Conservation (phyloP, 2,113 vertebrate genomes). For the Chaetops frenatus region DNA sequence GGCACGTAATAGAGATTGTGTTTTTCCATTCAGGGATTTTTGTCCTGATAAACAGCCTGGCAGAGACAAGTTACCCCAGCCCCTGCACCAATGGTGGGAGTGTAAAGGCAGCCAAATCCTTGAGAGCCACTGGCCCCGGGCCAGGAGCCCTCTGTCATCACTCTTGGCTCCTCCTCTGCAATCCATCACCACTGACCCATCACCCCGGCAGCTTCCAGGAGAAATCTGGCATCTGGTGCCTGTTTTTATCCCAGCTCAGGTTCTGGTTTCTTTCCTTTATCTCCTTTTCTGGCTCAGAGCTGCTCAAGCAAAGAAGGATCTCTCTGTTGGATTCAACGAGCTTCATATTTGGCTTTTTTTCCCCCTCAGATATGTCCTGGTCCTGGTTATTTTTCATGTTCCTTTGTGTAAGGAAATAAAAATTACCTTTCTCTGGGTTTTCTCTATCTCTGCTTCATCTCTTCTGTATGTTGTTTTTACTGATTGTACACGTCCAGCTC, state of each 20-base stretch:
- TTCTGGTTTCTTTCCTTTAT: conserved; percentile 10
- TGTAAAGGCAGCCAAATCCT: background rate
- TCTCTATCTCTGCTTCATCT: background rate
- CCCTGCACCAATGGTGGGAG: background rate
- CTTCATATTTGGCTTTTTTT: background rate
- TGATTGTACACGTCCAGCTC: background rate
- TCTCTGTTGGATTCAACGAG: background rate
- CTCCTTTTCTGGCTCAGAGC: background rate
- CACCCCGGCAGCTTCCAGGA: conserved; percentile 16
- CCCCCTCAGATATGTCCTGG: background rate
- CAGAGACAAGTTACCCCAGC: background rate
- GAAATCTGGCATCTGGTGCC: conserved; percentile 18
- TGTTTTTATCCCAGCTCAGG: background rate
- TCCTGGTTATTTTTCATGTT: background rate
- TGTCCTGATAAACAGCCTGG: conserved; percentile 38
- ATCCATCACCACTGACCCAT: conserved; percentile 25
- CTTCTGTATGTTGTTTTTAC: conserved; percentile 15
- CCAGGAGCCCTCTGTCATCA: conserved; percentile 3
- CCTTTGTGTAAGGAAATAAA: background rate
- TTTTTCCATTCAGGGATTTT: conserved; percentile 13
- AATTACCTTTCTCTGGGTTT: conserved; percentile 37
- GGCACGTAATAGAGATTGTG: background rate
- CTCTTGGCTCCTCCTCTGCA: conserved; percentile 40
- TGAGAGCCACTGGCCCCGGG: background rate
- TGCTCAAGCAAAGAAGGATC: background rate